These are phyloP conservation scores for Hemiprocne comata DNA, from an alignment of 2,113 vertebrate genomes.

Conservation along the genomic window DNA sequence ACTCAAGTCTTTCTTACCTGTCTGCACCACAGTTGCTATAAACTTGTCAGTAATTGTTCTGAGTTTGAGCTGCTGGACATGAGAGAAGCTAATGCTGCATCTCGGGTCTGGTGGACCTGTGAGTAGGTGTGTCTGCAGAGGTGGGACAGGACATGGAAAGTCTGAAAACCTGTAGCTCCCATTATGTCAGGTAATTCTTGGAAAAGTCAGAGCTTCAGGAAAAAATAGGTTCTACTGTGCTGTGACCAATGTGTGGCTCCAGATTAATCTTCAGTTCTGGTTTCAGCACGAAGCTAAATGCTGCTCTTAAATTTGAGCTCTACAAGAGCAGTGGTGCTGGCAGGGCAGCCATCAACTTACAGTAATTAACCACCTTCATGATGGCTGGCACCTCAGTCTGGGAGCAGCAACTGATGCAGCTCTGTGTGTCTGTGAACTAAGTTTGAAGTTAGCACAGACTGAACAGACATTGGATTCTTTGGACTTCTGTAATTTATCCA, in stretches of 20 bases:
- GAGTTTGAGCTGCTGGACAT: not conserved
- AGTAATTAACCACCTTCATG: not conserved
- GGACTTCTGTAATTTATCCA: not conserved
- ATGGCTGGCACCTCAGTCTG: not conserved
- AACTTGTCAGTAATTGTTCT: not conserved
- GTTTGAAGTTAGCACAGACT: not conserved
- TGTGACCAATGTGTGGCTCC: not conserved
- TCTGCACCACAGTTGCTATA: not conserved
- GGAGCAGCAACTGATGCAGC: not conserved
- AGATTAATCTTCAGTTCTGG: not conserved
- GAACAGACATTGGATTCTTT: not conserved
- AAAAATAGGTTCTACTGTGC: not conserved
- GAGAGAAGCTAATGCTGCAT: not conserved
- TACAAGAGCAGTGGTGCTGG: not conserved
- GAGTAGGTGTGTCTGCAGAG: not conserved
- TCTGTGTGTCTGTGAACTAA: not conserved
- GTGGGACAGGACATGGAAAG: rapidly evolving
- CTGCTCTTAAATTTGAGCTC: not conserved
- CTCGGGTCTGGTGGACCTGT: not conserved
- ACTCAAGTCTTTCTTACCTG: not conserved
- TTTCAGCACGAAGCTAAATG: not conserved
- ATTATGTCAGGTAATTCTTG: not conserved
- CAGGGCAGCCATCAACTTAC: not conserved
- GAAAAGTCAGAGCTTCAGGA: not conserved
- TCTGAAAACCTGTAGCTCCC: not conserved